These are phyloP conservation scores for Clarias macrocephalus DNA, from an alignment of 2,113 vertebrate species.

Conservation along the genomic window DNA sequence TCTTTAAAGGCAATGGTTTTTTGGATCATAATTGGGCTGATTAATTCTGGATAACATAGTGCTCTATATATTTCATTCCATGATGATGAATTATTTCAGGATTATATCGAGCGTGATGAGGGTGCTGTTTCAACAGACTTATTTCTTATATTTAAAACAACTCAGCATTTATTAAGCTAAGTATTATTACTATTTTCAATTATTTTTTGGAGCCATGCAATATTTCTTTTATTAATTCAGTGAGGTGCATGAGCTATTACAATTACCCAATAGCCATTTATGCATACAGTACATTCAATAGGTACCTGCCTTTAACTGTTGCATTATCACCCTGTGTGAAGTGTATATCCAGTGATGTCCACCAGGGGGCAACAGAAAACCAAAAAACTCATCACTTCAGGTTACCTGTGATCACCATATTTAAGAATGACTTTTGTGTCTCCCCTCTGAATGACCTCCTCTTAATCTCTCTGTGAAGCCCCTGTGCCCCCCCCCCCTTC, in stretches of 20 bases:
- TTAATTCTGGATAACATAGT: constrained; percentile 10
- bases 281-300: neutral
- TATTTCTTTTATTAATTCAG: neutral
- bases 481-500: neutral
- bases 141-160: neutral
- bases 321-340: neutral
- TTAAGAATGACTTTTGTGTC: constrained; percentile 5
- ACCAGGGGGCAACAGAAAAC: constrained; percentile 56
- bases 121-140: neutral
- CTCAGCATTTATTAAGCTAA: neutral
- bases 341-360: constrained; percentile 35
- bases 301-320: neutral
- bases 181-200: neutral
- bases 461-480: constrained; percentile 21
- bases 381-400: constrained; percentile 39
- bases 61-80: neutral
- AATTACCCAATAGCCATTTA: neutral
- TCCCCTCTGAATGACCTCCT: constrained; percentile 26
- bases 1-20: neutral
- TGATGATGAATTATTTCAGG: neutral
- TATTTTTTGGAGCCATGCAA: neutral
- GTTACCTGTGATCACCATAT: constrained; percentile 9
- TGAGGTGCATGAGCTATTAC: neutral
- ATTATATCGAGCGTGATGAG: neutral
- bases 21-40: neutral